Conservation (phyloP, 2,113 vertebrate genomes). For the Poeciliopsis occidentalis region DNA sequence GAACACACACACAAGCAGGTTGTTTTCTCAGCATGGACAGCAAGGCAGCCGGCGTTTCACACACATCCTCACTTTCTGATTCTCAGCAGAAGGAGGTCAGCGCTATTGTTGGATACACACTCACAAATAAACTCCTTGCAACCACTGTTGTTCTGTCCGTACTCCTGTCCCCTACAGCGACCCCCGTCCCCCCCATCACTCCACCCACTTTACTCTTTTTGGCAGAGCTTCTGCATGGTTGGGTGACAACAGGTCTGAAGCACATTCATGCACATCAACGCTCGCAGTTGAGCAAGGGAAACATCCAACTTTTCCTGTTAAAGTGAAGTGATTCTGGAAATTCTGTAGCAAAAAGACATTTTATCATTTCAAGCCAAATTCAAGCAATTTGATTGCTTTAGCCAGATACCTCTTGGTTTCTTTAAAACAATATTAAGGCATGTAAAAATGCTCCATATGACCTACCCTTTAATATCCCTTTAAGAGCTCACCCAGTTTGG, state of each 20-base stretch:
- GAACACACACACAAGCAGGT: slow-evolving; percentile 20
- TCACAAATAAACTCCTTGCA: slow-evolving; percentile 46
- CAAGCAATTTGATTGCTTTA: neutral
- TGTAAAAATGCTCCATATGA: slow-evolving; percentile 26
- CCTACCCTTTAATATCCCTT: slow-evolving; percentile 34
- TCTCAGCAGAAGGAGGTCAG: slow-evolving; percentile 62
- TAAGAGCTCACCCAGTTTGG: slow-evolving; percentile 14
- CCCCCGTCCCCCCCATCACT: neutral
- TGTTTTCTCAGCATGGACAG: slow-evolving; percentile 5
- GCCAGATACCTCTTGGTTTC: neutral
- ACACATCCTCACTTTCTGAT: slow-evolving; percentile 60
- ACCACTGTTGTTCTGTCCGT: slow-evolving; percentile 56
- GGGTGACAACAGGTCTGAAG: slow-evolving; percentile 59
- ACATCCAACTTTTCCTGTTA: slow-evolving; percentile 40
- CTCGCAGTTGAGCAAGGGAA: slow-evolving; percentile 22
- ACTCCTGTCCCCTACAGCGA: slow-evolving; percentile 40
- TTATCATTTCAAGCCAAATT: neutral
- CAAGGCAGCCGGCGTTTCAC: slow-evolving; percentile 33
- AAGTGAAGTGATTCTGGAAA: slow-evolving; percentile 7
- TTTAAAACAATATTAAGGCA: neutral
- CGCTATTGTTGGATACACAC: slow-evolving; percentile 43
- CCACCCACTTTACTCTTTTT: slow-evolving; percentile 8
- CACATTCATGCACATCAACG: slow-evolving; percentile 6
- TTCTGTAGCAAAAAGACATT: too few species aligned
- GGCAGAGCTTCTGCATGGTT: slow-evolving; percentile 42